Conservation (phyloP, 2,113 vertebrate genomes). For the Cottus gobio region DNA sequence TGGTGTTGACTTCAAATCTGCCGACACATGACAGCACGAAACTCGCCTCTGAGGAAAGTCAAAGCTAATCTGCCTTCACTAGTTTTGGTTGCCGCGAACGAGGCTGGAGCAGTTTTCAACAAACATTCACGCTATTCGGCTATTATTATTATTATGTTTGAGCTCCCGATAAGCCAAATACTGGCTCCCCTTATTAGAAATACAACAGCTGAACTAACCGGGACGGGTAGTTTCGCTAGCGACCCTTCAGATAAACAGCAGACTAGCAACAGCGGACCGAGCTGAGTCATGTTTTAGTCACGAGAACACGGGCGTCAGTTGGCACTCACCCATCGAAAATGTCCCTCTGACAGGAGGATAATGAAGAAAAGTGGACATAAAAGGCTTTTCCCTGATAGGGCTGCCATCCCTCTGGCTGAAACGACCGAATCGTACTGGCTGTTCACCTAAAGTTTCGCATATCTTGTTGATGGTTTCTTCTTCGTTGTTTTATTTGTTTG, state of each 20-base stretch:
- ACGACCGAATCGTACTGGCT: conserved; percentile 3
- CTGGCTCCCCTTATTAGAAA: too few species aligned
- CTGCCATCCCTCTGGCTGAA: conserved; percentile 54
- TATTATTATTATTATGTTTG: neutral
- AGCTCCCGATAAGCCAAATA: neutral
- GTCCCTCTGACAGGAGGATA: conserved; percentile 45
- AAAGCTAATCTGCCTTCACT: neutral
- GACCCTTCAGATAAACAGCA: conserved; percentile 15
- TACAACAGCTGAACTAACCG: neutral
- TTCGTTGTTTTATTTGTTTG: conserved; percentile 28
- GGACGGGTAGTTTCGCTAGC: conserved; percentile 23
- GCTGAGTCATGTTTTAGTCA: conserved; percentile 69
- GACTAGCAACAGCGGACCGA: conserved; percentile 9
- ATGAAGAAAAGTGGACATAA: conserved; percentile 27
- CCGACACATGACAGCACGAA: neutral
- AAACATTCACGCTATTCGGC: neutral
- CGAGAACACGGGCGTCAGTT: neutral
- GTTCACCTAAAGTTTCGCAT: conserved; percentile 39
- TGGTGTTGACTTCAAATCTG: too few species aligned
- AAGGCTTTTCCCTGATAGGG: conserved; percentile 11
- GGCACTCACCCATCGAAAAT: conserved; percentile 71
- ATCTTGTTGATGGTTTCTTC: conserved; percentile 57
- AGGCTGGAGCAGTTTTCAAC: neutral
- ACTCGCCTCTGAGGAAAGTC: neutral
- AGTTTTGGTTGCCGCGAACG: neutral